Percentiles rank a stretch among this genome's conserved stretches.
phyloP scores from a whole-genome alignment of 1,140 invertebrate species.

The Scaptomyza montana region DNA sequence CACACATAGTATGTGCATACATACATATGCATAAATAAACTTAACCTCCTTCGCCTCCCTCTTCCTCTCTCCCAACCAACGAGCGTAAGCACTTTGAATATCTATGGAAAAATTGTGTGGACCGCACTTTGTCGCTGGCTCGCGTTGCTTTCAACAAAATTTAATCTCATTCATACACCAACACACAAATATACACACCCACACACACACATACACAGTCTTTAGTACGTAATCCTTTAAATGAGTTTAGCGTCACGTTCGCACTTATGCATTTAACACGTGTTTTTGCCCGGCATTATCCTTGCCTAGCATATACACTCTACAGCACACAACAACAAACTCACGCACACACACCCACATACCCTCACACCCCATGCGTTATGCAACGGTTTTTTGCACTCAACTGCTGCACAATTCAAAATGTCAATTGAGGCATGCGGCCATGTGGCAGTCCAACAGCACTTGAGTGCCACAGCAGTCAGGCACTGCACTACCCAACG shows the following conservation, averaged over 20 bases:
- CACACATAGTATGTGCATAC: conserved; percentile 16
- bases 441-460: conserved; percentile 59
- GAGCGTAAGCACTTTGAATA: conserved; percentile 33
- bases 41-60: conserved; percentile 14
- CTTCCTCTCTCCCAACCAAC: too few relatives aligned
- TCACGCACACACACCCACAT: conserved; percentile 16
- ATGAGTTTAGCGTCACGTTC: conserved; percentile 82
- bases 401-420: conserved; percentile 77
- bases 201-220: conserved; percentile 30
- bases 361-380: conserved; percentile 15
- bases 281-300: conserved; percentile 78
- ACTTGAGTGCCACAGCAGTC: conserved; percentile 44
- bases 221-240: conserved; percentile 77
- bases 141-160: conserved; percentile 72
- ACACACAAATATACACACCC: conserved; percentile 22
- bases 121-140: conserved; percentile 53
- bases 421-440: conserved; percentile 77
- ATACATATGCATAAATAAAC: conserved; percentile 55
- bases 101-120: conserved; percentile 40
- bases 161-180: conserved; percentile 76
- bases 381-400: conserved; percentile 70
- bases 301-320: conserved; percentile 56
- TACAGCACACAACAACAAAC: conserved; percentile 11
- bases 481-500: background rate
- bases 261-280: conserved; percentile 81